Evolutionary conservation across 2,797 vertebrate species (phyloP).

Genomic region (Nannoperca obscura): DNA sequence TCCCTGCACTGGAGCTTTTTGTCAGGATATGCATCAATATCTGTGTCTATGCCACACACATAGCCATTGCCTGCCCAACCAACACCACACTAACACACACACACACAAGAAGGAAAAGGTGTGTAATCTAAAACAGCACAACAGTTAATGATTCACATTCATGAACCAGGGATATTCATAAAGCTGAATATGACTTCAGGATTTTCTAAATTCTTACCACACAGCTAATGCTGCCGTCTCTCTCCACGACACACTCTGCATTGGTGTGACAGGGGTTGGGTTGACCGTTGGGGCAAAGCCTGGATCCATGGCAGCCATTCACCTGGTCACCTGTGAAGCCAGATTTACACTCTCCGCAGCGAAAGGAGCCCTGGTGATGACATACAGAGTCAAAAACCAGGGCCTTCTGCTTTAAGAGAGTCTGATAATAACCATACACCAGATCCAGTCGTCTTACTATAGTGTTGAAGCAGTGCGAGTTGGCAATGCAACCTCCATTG

Average conservation of each 20-base stretch:
- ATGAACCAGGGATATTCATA: background rate
- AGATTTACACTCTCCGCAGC: slow-evolving; percentile 91
- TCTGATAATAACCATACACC: background rate
- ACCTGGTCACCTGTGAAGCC: slow-evolving; percentile 92
- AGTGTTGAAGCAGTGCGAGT: slow-evolving; percentile 94
- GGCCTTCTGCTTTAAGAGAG: background rate
- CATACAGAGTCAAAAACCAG: slow-evolving; percentile 27
- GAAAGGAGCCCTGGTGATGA: slow-evolving; percentile 91
- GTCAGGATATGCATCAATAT: slow-evolving; percentile 97
- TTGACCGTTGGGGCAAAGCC: slow-evolving; percentile 87
- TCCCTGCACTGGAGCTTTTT: slow-evolving; percentile 87
- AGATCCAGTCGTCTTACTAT: slow-evolving; percentile 84
- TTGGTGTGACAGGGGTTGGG: slow-evolving; percentile 91
- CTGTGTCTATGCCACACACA: slow-evolving; percentile 93
- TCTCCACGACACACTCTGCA: slow-evolving; percentile 90
- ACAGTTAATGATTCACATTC: background rate
- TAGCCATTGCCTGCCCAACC: slow-evolving; percentile 98
- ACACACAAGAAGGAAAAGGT: slow-evolving; percentile 9
- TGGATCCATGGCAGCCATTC: slow-evolving; percentile 88
- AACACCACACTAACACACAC: slow-evolving; percentile 89
- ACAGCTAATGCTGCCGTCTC: slow-evolving; percentile 90
- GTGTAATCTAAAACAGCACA: background rate
- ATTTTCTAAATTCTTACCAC: slow-evolving; percentile 81
- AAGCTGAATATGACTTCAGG: background rate
- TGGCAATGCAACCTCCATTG: slow-evolving; percentile 90